Base-by-base conservation (phyloP, 1,140 invertebrate species). In the Drosophila erecta region DNA sequence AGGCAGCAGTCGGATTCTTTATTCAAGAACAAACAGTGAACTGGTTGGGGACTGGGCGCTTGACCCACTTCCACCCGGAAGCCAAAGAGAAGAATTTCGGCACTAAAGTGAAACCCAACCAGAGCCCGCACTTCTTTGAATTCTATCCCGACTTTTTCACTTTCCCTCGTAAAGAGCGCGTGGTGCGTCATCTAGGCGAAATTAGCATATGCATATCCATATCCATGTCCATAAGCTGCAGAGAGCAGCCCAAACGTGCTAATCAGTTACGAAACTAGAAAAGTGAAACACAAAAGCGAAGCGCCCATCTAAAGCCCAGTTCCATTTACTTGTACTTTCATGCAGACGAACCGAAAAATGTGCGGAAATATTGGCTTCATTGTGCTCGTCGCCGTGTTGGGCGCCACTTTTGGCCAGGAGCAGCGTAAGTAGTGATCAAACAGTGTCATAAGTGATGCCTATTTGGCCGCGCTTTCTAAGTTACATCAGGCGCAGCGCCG, bases 261-360 rank as follows among this genome's bases (percentile, higher is more conserved):
- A 90, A 90, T 83, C 54, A 90, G 79, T 86, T 87, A 89, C 70
- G 76, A 89, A 84, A 89, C 76, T 76, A 49, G 47, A 60, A 75
- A 83, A 87, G 81, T 87, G 83, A 86, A 83, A 83, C 75, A 86
- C 73, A n/a, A n/a, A n/a, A n/a, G n/a, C n/a, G n/a, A n/a, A n/a
- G 2, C 40, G 20, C 24, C 59, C 30, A 47, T 47, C 44, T 30
- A 70, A 56, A 73, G 27, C 27, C 27, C 8, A 30, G 40, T 74
- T 66, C 66, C 61, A 55, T 54, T 38, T 47, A 90, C 87, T 90
- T 90, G 77, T 90, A 87, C 87, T 90, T 90, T 90, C 79, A 74
- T 72, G 50, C 65, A 75, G 55, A 64, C 41, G 41, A 43, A 56
- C 76, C 66, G 46, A 24, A 77, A 67, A 46, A 86, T 86, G 83